Base-by-base conservation (phyloP, 2,888 invertebrate species). In the Eremobia ochroleuca region DNA sequence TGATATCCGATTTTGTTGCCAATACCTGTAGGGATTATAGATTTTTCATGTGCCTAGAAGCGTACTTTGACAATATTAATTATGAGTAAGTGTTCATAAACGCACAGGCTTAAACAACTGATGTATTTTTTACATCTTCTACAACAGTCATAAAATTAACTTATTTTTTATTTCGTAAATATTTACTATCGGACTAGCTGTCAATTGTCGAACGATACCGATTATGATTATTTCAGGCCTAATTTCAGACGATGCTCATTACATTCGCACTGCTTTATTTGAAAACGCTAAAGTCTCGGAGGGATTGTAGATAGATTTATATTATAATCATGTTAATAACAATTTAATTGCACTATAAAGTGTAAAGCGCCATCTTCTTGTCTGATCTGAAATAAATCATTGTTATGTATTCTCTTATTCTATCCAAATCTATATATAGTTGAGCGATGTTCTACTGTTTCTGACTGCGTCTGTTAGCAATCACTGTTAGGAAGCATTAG, bases 321-420 rank as follows among this genome's bases (percentile, higher is more conserved):
- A 85, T 78, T 80, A 73, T 80, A 77, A 52, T 71, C 70, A 71
- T 84, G 79, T 73, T 76, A 52, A 75, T 74, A 58, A 55, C 43
- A 66, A 67, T 79, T 73, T 61, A 52, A 46, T 73, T 73, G 62
- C 58, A 62, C 75, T 59, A 25, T 28, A 52, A 55, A 67, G 58
- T 71, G 64, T 70, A 61, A 64, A 59, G 61, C 83, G 83, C 78
- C 69, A 77, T 61, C 46, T 64, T 82, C 68, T 71, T 49, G 70
- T 80, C 83, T 59, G 49, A 82, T 40, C 64, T 77, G 68, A 77
- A 77, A 49, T 46, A 40, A 55, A 76, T 25, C 49, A 52, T 59
- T 73, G 64, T 65, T 52, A 65, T 28, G 40, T 73, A 52, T 40
- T 78, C 18, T 49, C 1, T 31, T 61, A 82, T 31, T 66, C 18